Evolutionary conservation across 2,113 vertebrate species (phyloP).

Genomic region (human (Homo sapiens)): GRCh38 chr2:221013501-221014000

Average conservation of each 20-base stretch:
- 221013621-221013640: constrained; percentile 36
- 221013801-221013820: too few relatives aligned
- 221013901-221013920: too few relatives aligned
- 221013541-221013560: constrained; percentile 47
- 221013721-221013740: constrained; percentile 44
- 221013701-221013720: constrained; percentile 17
- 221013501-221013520: constrained; percentile 44
- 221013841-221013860: too few relatives aligned
- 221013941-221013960: too few relatives aligned
- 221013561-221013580: constrained; percentile 44
- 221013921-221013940: too few relatives aligned
- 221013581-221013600: constrained; percentile 2
- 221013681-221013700: constrained; percentile 28
- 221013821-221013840: too few relatives aligned
- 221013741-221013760: not conserved
- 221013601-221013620: not conserved
- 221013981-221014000: too few relatives aligned
- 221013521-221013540: constrained; percentile 60
- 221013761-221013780: not conserved
- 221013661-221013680: not conserved
- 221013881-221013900: too few relatives aligned
- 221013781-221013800: too few relatives aligned
- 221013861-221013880: too few relatives aligned
- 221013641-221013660: not conserved
- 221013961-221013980: too few relatives aligned